These are phyloP conservation scores for Carcinoscorpius rotundicauda DNA, from an alignment of 1,140 invertebrate genomes.

Conservation along the genomic window DNA sequence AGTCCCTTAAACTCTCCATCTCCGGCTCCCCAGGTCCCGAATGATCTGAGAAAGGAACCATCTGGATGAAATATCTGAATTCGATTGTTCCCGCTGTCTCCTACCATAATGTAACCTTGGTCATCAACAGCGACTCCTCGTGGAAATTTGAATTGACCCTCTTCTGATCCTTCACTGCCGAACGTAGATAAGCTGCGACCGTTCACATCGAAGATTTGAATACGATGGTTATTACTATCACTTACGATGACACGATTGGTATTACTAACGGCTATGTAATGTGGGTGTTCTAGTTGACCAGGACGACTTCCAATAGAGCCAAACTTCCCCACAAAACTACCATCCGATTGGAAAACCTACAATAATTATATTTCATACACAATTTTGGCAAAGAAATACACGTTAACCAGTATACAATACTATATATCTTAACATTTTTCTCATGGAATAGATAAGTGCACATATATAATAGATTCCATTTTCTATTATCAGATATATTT, in stretches of 20 bases:
- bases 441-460: too few species aligned
- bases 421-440: too few species aligned
- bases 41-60: slow-evolving; percentile 68
- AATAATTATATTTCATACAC: too few species aligned
- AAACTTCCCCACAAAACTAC: slow-evolving; percentile 94
- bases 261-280: slow-evolving; percentile 94
- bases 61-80: slow-evolving; percentile 95
- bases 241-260: slow-evolving; percentile 88
- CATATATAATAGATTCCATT: too few species aligned
- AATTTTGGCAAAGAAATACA: too few species aligned
- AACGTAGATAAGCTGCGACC: slow-evolving; percentile 75
- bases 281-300: slow-evolving; percentile 90
- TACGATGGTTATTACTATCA: slow-evolving; percentile 88
- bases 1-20: slow-evolving; percentile 90
- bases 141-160: slow-evolving; percentile 93
- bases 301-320: slow-evolving; percentile 73
- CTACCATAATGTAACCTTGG: slow-evolving; percentile 93
- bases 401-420: too few species aligned
- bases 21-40: slow-evolving; percentile 89
- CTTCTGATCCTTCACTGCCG: slow-evolving; percentile 78
- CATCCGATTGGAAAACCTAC: slow-evolving; percentile 95
- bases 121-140: slow-evolving; percentile 94
- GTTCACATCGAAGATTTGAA: slow-evolving; percentile 90
- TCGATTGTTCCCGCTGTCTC: slow-evolving; percentile 95
- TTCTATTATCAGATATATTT: too few species aligned